A percentile compares a stretch with the other conserved stretches of the same genome.
Evolutionary conservation across 2,888 invertebrate species (phyloP).

Genomic region (Zaprionus obscuricornis): DNA sequence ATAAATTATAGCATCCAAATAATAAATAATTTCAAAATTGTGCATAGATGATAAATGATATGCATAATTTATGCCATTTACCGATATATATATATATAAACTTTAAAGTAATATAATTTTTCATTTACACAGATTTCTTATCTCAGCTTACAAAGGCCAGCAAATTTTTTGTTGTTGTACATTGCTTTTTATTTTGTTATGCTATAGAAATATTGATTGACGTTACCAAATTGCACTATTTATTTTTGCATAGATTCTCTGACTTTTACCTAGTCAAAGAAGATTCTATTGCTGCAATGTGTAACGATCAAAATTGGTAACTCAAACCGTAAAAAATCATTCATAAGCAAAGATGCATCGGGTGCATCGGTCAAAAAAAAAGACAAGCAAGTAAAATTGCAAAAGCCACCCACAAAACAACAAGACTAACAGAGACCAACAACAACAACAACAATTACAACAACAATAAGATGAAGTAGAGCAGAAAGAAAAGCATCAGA

Average conservation of each 20-base stretch:
- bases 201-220: conserved; percentile 8
- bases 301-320: conserved; percentile 42
- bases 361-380: conserved; percentile 12
- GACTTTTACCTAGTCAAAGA: neutral
- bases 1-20: too few species aligned
- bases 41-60: too few species aligned
- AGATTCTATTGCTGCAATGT: too few species aligned
- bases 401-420: conserved; percentile 20
- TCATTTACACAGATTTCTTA: too few species aligned
- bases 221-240: conserved; percentile 22
- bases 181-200: too few species aligned
- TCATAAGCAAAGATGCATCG: conserved; percentile 57
- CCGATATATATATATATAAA: too few species aligned
- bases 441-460: conserved; percentile 3
- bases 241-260: conserved; percentile 19
- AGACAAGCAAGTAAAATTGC: conserved; percentile 38
- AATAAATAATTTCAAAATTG: too few species aligned
- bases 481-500: conserved; percentile 41
- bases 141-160: too few species aligned
- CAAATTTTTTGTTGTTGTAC: too few species aligned
- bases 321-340: conserved; percentile 65
- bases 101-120: too few species aligned
- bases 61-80: too few species aligned
- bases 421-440: neutral
- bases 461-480: neutral